Conservation (phyloP, 2,113 vertebrate species). For the Zosterops borbonicus region DNA sequence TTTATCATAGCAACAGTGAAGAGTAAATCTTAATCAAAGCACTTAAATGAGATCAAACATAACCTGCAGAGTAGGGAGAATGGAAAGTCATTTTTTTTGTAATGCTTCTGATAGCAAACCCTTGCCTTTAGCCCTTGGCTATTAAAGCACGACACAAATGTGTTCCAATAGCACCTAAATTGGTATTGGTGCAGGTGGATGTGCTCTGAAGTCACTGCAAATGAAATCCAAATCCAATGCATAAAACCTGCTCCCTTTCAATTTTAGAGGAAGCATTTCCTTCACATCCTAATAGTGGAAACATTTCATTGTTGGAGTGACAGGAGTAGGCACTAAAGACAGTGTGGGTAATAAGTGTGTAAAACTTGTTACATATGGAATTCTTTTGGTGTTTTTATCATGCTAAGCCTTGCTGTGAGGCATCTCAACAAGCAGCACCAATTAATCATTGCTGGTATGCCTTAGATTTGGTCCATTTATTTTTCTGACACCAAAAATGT, state of each 20-base stretch:
- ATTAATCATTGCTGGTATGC: conserved; percentile 40
- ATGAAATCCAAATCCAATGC: neutral
- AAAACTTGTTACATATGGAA: neutral
- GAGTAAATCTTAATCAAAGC: conserved; percentile 68
- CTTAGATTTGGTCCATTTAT: conserved; percentile 53
- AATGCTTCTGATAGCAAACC: neutral
- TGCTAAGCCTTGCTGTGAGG: neutral
- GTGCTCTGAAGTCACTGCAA: neutral
- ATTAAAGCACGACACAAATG: neutral
- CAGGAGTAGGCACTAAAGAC: neutral
- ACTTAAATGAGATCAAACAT: conserved; percentile 66
- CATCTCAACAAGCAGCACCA: neutral
- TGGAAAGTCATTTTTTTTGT: neutral
- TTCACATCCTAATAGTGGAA: neutral
- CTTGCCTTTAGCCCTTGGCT: neutral
- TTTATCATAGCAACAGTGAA: conserved; percentile 61
- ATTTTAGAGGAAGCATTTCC: neutral
- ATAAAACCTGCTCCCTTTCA: neutral
- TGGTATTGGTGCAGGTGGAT: neutral
- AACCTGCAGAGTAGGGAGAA: conserved; percentile 28
- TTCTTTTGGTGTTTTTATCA: neutral
- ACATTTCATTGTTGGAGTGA: neutral
- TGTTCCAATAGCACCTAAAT: neutral
- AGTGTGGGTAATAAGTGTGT: neutral
- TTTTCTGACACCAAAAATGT: conserved; percentile 4